Base-by-base conservation (phyloP, 1,140 invertebrate species). In the Armadillidium nasatum region DNA sequence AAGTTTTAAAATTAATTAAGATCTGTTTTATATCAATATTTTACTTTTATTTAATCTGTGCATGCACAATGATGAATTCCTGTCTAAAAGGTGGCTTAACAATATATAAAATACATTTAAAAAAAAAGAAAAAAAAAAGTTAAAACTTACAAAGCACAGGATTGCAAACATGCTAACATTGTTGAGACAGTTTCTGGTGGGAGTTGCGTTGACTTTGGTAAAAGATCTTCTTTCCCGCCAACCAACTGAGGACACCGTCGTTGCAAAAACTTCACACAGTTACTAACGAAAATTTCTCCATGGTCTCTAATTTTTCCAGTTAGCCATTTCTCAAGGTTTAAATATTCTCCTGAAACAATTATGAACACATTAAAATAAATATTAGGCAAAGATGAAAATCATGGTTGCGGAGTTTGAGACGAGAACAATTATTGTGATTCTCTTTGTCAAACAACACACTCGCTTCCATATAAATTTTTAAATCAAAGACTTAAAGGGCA, bases 311-410 rank as follows among this genome's bases (percentile, higher is more conserved):
- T 96, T 86, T 99, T 99, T 84, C 99, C 97, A 1, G 91, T 91
- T 0, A 99, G 85, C 96, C 97, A 99, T 85, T 99, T 99, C 84
- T 99, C 97, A 9, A 99, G 85, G 85, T 99, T 99, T 0, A 99
- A 86, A 85, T 98, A 99, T 85, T 98, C 97, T 73, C 97, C 86
- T 79, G 23, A 21, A 50, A 45, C 44, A 43, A 74, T 50, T 3
- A 4, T 13, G 50, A n/a, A 74, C 15, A 19, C 44, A 73, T n/a
- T 74, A 45, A 73, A 67, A 44, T 33, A 15, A 19, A 77, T 21
- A 74, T 2, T 15, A n/a, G n/a, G n/a, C n/a, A 6, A 21, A 21
- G 45, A 4, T n/a, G 7, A 33, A 68, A 74, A 33, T 33, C 6
- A 33, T n/a, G 33, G 33, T 3, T 33, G 33, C 6, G 33, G 6